Percentiles rank a stretch among this genome's conserved stretches.
Conservation (phyloP, 2,797 vertebrate genomes). For the Martes flavigula region DNA sequence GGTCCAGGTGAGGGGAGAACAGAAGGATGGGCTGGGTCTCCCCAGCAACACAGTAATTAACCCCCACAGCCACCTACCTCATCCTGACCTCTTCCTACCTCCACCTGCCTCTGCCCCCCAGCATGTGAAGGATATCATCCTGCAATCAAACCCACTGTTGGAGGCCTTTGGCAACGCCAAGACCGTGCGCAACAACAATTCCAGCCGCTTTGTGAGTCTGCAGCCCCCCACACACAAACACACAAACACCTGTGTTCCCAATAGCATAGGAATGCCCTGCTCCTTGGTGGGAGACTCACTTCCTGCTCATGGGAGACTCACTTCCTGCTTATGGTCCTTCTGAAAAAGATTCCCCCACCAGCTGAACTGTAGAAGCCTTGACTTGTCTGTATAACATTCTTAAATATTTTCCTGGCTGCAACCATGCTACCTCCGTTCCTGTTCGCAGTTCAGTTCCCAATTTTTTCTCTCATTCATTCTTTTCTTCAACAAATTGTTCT, state of each 20-base stretch:
- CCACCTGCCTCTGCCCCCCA: constrained; percentile 70
- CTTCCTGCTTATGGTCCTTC: not conserved
- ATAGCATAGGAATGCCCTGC: not conserved
- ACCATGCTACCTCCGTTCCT: not conserved
- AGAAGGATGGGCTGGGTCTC: not conserved
- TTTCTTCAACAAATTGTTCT: not conserved
- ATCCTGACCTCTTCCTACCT: not conserved
- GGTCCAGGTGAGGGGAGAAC: constrained; percentile 92
- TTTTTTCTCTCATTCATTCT: not conserved
- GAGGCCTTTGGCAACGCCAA: constrained; percentile 99
- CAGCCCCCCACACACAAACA: not conserved
- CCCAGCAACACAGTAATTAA: fast-evolving
- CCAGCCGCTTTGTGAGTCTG: constrained; percentile 96
- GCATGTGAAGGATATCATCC: constrained; percentile 99
- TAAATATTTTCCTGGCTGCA: not conserved
- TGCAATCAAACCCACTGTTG: constrained; percentile 96
- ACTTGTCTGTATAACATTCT: not conserved
- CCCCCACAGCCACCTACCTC: not conserved
- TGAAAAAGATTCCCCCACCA: not conserved
- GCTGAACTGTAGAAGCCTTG: not conserved
- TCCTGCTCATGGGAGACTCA: not conserved
- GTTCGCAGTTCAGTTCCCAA: not conserved
- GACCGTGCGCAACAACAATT: constrained; percentile 98
- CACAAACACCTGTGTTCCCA: not conserved
- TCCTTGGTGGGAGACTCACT: not conserved